Conservation (phyloP, 2,888 invertebrate genomes). For the Ptychoptera albimana region DNA sequence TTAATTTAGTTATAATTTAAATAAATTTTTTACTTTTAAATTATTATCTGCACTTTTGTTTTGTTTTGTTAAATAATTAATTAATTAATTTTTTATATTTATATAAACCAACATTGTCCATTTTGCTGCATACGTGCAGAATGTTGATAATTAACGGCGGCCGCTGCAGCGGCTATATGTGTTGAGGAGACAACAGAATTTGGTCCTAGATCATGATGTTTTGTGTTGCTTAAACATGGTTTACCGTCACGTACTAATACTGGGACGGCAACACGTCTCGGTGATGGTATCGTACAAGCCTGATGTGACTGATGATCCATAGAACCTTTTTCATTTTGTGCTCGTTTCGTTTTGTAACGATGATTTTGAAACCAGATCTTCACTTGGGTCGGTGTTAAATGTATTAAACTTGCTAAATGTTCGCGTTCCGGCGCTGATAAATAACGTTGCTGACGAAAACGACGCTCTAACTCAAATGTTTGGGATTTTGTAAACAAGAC, state of each 20-base stretch:
- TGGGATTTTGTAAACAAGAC: slow-evolving; percentile 96
- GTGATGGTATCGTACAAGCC: slow-evolving; percentile 54
- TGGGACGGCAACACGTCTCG: slow-evolving; percentile 84
- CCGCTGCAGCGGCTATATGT: slow-evolving; percentile 35
- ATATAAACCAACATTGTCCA: neutral
- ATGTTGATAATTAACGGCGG: slow-evolving; percentile 27
- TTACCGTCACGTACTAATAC: slow-evolving; percentile 89
- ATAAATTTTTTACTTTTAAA: neutral
- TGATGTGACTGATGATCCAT: slow-evolving; percentile 37
- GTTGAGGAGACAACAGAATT: slow-evolving; percentile 22
- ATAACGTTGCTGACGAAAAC: slow-evolving; percentile 92
- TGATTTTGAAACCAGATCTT: slow-evolving; percentile 99
- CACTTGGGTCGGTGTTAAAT: slow-evolving; percentile 92
- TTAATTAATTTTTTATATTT: neutral
- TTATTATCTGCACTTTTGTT: neutral
- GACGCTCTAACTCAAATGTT: slow-evolving; percentile 86
- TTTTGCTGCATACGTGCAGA: slow-evolving; percentile 12
- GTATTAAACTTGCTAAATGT: slow-evolving; percentile 85
- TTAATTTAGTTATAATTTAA: too few species aligned
- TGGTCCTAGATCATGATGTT: slow-evolving; percentile 34
- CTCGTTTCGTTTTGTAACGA: slow-evolving; percentile 96
- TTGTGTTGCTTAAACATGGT: slow-evolving; percentile 55
- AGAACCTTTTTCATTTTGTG: slow-evolving; percentile 80
- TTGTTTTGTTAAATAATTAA: neutral
- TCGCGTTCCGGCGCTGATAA: slow-evolving; percentile 95